Evolutionary conservation across 2,888 invertebrate species (phyloP).

Genomic region (Caenorhabditis panamensis): DNA sequence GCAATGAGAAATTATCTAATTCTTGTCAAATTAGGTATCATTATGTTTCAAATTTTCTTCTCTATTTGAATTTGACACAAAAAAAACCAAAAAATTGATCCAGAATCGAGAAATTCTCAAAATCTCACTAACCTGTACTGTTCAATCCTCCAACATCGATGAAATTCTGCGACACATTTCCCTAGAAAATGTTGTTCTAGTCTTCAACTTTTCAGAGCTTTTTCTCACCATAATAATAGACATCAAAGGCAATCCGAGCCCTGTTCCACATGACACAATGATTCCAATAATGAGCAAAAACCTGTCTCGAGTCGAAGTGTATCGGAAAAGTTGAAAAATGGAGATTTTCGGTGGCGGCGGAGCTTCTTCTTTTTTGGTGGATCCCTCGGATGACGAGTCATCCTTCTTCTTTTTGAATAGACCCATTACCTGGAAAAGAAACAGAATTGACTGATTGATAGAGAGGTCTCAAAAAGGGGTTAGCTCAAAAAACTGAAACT

Average conservation of each 20-base stretch:
- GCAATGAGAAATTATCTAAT: no score
- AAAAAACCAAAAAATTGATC: no score
- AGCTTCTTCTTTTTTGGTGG: slow-evolving; percentile 23
- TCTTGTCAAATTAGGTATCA: no score
- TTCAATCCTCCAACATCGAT: slow-evolving; percentile 58
- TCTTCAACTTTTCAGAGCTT: slow-evolving; percentile 10
- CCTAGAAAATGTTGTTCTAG: slow-evolving; percentile 44
- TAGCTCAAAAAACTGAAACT: slow-evolving; percentile 6
- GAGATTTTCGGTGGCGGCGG: slow-evolving; percentile 63
- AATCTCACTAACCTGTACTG: slow-evolving; percentile 18
- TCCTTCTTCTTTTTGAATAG: slow-evolving; percentile 53
- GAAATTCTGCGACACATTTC: slow-evolving; percentile 71
- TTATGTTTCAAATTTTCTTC: no score
- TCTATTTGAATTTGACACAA: no score
- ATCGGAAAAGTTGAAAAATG: slow-evolving; percentile 72
- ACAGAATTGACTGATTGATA: no score
- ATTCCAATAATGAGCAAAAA: slow-evolving; percentile 71
- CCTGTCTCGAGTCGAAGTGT: slow-evolving; percentile 68
- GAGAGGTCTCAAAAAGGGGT: no score
- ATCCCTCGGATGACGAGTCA: slow-evolving; percentile 37
- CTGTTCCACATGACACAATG: slow-evolving; percentile 72
- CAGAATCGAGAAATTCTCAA: no score
- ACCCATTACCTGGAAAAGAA: slow-evolving; percentile 52
- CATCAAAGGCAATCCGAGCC: slow-evolving; percentile 75
- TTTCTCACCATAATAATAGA: slow-evolving; percentile 74